A percentile compares a stretch with the other conserved stretches of the same genome.
These are phyloP conservation scores for Crenichthys baileyi DNA, from an alignment of 2,797 vertebrate species.

Conservation along the genomic window DNA sequence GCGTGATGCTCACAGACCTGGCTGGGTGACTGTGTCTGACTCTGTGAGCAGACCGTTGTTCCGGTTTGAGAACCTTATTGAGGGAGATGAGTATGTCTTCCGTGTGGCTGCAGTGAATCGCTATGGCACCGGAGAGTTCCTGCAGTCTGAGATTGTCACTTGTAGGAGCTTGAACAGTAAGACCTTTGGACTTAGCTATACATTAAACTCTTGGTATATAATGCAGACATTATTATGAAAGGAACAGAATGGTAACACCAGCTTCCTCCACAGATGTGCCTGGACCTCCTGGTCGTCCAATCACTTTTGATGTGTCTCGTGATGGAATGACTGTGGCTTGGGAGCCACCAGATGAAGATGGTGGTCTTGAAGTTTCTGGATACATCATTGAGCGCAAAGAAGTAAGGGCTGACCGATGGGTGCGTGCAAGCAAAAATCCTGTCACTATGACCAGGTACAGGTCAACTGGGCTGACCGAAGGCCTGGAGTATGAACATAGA, in stretches of 20 bases:
- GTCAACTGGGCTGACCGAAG: constrained; percentile 95
- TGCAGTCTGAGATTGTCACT: constrained; percentile 93
- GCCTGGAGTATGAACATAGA: constrained; percentile 97
- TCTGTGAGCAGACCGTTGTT: constrained; percentile 92
- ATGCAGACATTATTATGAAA: neutral
- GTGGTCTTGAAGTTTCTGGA: constrained; percentile 93
- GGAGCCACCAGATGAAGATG: constrained; percentile 94
- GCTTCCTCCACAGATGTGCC: constrained; percentile 83
- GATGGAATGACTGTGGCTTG: constrained; percentile 99
- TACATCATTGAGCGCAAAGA: constrained; percentile 99
- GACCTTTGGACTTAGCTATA: constrained; percentile 32
- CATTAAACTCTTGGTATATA: neutral
- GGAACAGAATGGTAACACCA: constrained; percentile 6
- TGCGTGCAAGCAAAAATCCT: constrained; percentile 95
- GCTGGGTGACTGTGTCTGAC: constrained; percentile 95
- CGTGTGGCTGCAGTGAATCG: constrained; percentile 94
- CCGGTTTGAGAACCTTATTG: constrained; percentile 92
- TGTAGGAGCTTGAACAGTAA: constrained; percentile 96
- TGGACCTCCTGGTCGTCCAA: constrained; percentile 92
- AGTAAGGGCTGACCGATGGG: constrained; percentile 95
- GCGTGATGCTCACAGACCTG: constrained; percentile 96
- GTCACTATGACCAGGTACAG: constrained; percentile 98
- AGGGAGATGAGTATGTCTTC: constrained; percentile 97
- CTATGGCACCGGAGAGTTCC: constrained; percentile 94
- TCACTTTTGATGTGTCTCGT: constrained; percentile 92